Conservation (phyloP, 2,797 vertebrate species). For the Sphenopsis melanotis region DNA sequence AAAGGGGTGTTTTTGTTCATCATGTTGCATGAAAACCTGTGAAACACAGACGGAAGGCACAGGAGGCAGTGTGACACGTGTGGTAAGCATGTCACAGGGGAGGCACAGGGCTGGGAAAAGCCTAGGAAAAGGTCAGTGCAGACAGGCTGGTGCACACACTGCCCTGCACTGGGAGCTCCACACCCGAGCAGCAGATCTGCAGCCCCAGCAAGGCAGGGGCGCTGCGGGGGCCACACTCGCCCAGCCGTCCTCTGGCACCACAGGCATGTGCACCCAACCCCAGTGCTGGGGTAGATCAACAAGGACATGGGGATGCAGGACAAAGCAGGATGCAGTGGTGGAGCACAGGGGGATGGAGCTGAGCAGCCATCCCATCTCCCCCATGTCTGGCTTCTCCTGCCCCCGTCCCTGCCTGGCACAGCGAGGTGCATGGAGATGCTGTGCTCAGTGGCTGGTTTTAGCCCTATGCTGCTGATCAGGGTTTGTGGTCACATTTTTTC, state of each 20-base stretch:
- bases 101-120: neutral
- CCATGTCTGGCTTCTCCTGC: rapidly evolving
- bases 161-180: neutral
- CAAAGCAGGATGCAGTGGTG: neutral
- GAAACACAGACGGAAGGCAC: neutral
- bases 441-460: neutral
- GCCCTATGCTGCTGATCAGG: neutral
- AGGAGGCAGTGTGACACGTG: neutral
- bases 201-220: neutral
- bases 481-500: constrained; percentile 49
- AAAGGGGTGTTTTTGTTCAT: neutral
- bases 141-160: neutral
- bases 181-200: rapidly evolving
- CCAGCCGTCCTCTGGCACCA: rapidly evolving
- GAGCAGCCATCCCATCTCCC: neutral
- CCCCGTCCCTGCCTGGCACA: neutral
- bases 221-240: rapidly evolving
- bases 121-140: constrained; percentile 31
- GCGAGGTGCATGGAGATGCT: neutral
- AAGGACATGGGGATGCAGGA: rapidly evolving
- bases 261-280: neutral
- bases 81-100: neutral
- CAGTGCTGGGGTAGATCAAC: neutral
- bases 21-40: neutral
- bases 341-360: neutral